Conservation (phyloP, 2,888 invertebrate genomes). For the Fragum sueziense region DNA sequence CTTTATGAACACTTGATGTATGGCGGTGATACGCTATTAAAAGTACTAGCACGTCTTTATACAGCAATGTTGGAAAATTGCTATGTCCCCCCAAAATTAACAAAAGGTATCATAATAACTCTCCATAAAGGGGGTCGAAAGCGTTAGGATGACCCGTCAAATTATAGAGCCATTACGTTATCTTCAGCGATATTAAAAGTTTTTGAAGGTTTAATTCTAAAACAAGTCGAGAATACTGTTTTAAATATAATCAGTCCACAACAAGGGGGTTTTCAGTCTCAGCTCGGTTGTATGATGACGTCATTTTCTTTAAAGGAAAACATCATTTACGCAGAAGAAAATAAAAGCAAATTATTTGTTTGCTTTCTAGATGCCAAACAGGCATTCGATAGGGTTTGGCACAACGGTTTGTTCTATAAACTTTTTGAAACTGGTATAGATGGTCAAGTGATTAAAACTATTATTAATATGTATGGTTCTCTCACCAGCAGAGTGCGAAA, state of each 20-base stretch:
- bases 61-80: no score
- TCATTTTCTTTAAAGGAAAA: neutral
- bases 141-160: neutral
- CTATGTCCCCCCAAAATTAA: neutral
- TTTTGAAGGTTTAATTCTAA: neutral
- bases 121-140: neutral
- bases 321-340: neutral
- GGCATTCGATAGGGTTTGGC: no score
- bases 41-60: no score
- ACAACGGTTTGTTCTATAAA: no score
- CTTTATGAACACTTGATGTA: no score
- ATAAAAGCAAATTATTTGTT: no score
- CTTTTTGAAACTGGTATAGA: no score
- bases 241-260: neutral
- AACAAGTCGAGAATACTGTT: neutral
- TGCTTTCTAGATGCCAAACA: no score
- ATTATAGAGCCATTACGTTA: neutral
- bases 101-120: neutral
- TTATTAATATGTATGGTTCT: no score
- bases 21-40: no score
- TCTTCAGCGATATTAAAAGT: neutral
- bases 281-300: neutral
- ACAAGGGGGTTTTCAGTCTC: slow-evolving; percentile 1
- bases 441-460: no score
- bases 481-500: no score